Conservation (phyloP, 92 coral and sea anemone genomes). For the Heteractis magnifica region DNA sequence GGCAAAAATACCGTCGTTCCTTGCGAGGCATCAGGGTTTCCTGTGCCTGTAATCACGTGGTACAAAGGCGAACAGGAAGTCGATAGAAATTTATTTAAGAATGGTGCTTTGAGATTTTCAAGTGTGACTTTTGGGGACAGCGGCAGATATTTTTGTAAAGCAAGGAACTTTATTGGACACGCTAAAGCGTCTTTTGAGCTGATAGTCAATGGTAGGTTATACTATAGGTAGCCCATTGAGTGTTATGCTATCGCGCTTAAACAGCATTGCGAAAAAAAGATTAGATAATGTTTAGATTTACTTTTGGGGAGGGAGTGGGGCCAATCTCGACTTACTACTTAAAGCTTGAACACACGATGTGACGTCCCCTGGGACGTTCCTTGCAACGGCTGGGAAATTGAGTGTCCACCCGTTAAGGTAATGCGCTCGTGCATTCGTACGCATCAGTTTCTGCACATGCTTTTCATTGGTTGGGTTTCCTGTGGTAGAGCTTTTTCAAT, state of each 20-base stretch:
- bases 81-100: constrained; percentile 21
- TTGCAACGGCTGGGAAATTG: too few relatives aligned
- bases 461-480: too few relatives aligned
- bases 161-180: constrained; percentile 66
- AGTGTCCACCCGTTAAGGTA: too few relatives aligned
- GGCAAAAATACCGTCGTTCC: constrained; percentile 45
- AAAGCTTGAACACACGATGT: too few relatives aligned
- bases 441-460: too few relatives aligned
- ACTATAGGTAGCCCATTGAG: neutral
- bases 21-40: constrained; percentile 62
- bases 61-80: constrained; percentile 36
- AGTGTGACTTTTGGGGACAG: constrained; percentile 55
- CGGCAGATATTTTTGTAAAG: constrained; percentile 62
- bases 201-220: constrained; percentile 58
- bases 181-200: constrained; percentile 37
- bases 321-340: too few relatives aligned
- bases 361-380: too few relatives aligned
- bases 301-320: too few relatives aligned
- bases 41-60: constrained; percentile 71
- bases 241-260: neutral
- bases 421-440: too few relatives aligned
- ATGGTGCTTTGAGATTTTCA: constrained; percentile 38
- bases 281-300: too few relatives aligned
- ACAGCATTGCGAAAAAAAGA: too few relatives aligned
- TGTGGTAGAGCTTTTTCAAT: too few relatives aligned